phyloP scores from a whole-genome alignment of 2,888 invertebrate genomes.

The Napeogenes inachia region DNA sequence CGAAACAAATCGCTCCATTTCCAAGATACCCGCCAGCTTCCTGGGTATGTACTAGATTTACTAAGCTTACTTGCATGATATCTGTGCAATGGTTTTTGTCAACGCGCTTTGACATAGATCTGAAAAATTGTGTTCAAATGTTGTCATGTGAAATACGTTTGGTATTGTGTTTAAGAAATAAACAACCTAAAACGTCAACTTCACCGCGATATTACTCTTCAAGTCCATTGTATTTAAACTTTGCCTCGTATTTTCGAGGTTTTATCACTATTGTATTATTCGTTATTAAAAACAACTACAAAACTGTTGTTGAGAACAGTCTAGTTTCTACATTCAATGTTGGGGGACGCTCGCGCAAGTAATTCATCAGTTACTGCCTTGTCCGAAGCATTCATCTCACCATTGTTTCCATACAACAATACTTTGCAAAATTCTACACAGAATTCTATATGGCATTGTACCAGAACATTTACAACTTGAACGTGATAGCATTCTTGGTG shows the following conservation, averaged over 20 bases:
- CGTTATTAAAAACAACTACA: conserved; percentile 22
- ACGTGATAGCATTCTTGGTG: too few species aligned
- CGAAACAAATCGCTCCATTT: conserved; percentile 90
- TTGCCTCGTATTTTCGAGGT: conserved; percentile 8
- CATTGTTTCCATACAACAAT: conserved; percentile 30
- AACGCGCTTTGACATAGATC: conserved; percentile 26
- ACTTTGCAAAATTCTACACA: conserved; percentile 11
- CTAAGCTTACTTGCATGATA: conserved; percentile 24
- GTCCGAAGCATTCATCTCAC: conserved; percentile 31
- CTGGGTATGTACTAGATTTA: conserved; percentile 76
- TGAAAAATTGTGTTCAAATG: conserved; percentile 13
- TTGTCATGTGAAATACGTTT: conserved; percentile 8
- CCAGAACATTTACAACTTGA: conserved; percentile 25
- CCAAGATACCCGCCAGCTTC: conserved; percentile 90
- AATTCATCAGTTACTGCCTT: conserved; percentile 34
- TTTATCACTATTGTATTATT: conserved; percentile 23
- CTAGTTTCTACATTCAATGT: conserved; percentile 25
- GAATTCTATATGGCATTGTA: conserved; percentile 20
- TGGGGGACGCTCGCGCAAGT: conserved; percentile 27
- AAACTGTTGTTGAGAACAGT: conserved; percentile 17
- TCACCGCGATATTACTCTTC: background rate
- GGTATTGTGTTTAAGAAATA: conserved; percentile 10
- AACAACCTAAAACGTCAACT: conserved; percentile 2
- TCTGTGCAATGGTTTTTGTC: conserved; percentile 29
- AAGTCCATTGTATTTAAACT: conserved; percentile 4